These are phyloP conservation scores for Xenops minutus DNA, from an alignment of 2,797 vertebrate genomes.

Conservation along the genomic window DNA sequence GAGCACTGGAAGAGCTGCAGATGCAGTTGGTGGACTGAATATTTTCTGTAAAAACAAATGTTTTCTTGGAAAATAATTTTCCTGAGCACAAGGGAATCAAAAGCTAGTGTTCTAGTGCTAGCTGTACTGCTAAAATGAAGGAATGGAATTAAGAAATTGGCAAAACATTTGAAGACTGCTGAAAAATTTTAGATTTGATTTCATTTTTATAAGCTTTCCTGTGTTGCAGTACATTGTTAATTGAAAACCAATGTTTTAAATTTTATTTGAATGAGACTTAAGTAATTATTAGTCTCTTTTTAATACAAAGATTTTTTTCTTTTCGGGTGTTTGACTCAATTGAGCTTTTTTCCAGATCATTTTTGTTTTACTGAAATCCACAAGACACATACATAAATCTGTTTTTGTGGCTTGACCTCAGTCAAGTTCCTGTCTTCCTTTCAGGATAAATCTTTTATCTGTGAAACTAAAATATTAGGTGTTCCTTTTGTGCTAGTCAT, in stretches of 20 bases:
- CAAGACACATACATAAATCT: not conserved
- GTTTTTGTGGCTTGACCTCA: not conserved
- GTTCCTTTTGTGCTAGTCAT: not conserved
- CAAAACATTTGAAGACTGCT: not conserved
- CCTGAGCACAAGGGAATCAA: not conserved
- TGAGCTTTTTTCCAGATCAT: rapidly evolving
- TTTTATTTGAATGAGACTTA: not conserved
- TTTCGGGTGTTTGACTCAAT: not conserved
- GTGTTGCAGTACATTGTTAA: not conserved
- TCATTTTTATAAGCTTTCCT: not conserved
- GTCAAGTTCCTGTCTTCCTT: not conserved
- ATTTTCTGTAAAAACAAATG: not conserved
- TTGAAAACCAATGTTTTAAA: not conserved
- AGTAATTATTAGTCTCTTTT: not conserved
- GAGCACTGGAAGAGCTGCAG: not conserved
- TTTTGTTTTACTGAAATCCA: not conserved
- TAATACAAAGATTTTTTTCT: not conserved
- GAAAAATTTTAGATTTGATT: not conserved
- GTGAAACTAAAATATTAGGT: not conserved
- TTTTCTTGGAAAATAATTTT: not conserved
- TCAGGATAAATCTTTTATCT: not conserved
- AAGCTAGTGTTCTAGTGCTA: not conserved
- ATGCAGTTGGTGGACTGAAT: not conserved
- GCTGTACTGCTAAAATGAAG: not conserved
- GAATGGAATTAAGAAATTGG: not conserved